phyloP scores from a whole-genome alignment of 1,140 invertebrate genomes.

The Drosophila saltans region DNA sequence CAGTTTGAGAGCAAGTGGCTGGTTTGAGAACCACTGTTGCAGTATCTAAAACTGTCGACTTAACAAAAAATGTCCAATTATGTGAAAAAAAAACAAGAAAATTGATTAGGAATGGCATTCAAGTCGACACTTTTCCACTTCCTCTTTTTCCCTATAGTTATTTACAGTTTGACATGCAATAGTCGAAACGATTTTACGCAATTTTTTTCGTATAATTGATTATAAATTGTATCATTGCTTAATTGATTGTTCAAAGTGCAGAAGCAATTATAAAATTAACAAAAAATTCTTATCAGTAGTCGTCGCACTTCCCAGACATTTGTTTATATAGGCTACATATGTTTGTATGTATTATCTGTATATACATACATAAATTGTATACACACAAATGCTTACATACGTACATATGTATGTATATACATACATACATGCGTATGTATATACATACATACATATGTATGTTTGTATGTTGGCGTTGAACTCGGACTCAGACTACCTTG shows the following conservation, averaged over 20 bases:
- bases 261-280: slow-evolving; percentile 36
- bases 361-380: neutral
- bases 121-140: neutral
- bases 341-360: slow-evolving; percentile 7
- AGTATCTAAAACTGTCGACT: neutral
- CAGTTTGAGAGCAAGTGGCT: neutral
- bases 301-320: slow-evolving; percentile 39
- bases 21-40: neutral
- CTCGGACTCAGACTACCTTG: slow-evolving; percentile 39
- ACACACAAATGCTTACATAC: slow-evolving; percentile 5
- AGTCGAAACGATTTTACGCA: neutral
- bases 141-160: neutral
- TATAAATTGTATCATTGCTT: slow-evolving; percentile 10
- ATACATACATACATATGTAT: slow-evolving; percentile 15
- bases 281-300: slow-evolving; percentile 33
- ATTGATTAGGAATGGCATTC: neutral
- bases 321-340: slow-evolving; percentile 1
- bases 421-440: neutral
- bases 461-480: neutral
- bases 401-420: slow-evolving; percentile 9
- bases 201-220: neutral
- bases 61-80: neutral
- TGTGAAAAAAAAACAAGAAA: neutral
- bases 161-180: neutral
- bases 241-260: slow-evolving; percentile 46